Evolutionary conservation across 2,888 invertebrate species (phyloP), one percentile per base, ranked within the genome.

Genomic region (Microplitis manilae): DNA sequence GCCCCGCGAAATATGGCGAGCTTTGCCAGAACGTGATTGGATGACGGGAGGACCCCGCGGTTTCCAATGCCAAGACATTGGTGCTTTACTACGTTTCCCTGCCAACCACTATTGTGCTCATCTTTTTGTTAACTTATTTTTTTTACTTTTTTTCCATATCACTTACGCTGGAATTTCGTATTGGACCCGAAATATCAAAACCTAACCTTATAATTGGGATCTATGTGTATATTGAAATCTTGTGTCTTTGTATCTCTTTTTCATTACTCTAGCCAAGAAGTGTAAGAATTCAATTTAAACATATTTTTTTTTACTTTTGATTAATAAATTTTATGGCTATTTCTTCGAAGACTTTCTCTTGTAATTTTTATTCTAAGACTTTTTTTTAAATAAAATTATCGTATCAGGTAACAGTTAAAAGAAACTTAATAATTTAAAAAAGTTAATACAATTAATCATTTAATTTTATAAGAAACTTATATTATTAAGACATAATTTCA

Each of bases 1-100:
- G 88, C 88, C 88, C 88, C 89, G 87, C 88, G 86, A 88, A 88
- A 89, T 89, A 89, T 89, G 88, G 88, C 88, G 88, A 88, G 86
- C 86, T 84, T 86, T 85, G 86, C 86, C 85, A 88, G 87, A 85
- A 87, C 87, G 87, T 87, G 89, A 89, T 89, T 89, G 89, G 89
- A 85, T 89, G 89, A 89, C 88, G 89, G 89, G 89, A 89, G 88
- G 89, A 89, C 87, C 88, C 85, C 86, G 84, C 85, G 83, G 86
- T 85, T 87, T 81, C 83, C 85, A 84, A 87, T 50, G 88, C 88
- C 87, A 88, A 89, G 89, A 89, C 89, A 89, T 89, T 89, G 89
- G 89, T 87, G 86, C 87, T 87, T 85, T 84, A 84, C 84, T 84
- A 70, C 76, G 50, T 69, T 40, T 69, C 74, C 75, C 76, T 69